Evolutionary conservation across 2,888 invertebrate genomes (phyloP), one percentile per base, ranked within the genome.

Genomic region (Coremacera marginata): DNA sequence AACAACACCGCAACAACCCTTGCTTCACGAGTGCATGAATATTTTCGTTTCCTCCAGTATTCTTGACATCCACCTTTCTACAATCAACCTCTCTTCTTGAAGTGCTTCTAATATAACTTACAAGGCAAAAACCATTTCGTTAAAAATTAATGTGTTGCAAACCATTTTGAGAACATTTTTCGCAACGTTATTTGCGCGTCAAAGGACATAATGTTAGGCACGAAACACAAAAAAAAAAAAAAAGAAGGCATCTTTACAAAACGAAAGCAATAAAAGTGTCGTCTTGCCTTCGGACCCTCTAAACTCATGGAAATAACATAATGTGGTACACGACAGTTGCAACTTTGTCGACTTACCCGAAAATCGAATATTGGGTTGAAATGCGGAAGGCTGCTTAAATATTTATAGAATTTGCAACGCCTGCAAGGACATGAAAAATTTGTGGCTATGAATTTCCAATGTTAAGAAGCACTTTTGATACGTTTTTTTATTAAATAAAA

Each of bases 381-480:
- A 71, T 71, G 44, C 60, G 16, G 22, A 25, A 11, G 16, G 3
- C 71, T 37, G 16, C 16, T 71, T 44, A 71, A 71, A 60, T 60
- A 71, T 57, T 71, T 37, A 71, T 71, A 51, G 51, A 14, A 31
- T 60, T 51, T 44, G 37, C 71, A 60, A 52, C 27, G 31, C 5
- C 44, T 82, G 77, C 75, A 82, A 85, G 83, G 82, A 82, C 85
- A 85, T 85, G 85, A 86, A 87, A 85, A 83, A 83, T 84, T 86
- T 84, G 85, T 86, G 83, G 86, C 87, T 86, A 87, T 87, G 86
- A 87, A 87, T 87, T 87, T 85, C 84, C 85, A 86, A 81, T 80
- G 85, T 84, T 79, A 49, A 22, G 60, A 8, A 34, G 37, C 44
- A 44, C 31, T 60, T 60, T 60, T 60, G 60, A 60, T 25, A 34